Conservation (phyloP, 2,888 invertebrate genomes). For the Eupithecia inturbata region DNA sequence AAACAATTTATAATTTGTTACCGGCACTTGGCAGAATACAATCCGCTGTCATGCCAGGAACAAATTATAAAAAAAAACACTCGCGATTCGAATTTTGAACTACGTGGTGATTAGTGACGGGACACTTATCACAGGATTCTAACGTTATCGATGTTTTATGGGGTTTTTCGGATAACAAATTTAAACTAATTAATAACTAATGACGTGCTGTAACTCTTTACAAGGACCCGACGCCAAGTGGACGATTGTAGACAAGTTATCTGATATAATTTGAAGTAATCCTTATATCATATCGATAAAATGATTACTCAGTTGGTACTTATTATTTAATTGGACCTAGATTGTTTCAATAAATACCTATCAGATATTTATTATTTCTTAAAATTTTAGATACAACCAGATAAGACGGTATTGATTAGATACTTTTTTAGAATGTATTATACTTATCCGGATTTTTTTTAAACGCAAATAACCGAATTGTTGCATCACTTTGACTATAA, state of each 20-base stretch:
- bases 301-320: constrained; percentile 2
- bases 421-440: neutral
- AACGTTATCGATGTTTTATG: constrained; percentile 7
- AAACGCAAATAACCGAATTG: neutral
- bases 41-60: constrained; percentile 39
- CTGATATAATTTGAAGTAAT: constrained; percentile 65
- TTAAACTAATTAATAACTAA: constrained; percentile 23
- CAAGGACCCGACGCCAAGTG: constrained; percentile 68
- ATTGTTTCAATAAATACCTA: constrained; percentile 50
- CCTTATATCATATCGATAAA: constrained; percentile 66
- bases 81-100: constrained; percentile 31
- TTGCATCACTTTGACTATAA: neutral
- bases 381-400: constrained; percentile 8
- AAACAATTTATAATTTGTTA: constrained; percentile 37
- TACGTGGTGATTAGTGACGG: constrained; percentile 18
- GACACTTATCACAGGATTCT: constrained; percentile 14
- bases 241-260: constrained; percentile 60
- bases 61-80: constrained; percentile 46
- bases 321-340: constrained; percentile 63
- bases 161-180: neutral
- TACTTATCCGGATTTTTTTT: neutral
- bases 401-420: neutral
- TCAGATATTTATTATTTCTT: constrained; percentile 8
- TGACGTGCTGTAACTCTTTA: constrained; percentile 54
- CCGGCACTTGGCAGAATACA: constrained; percentile 38